These are phyloP conservation scores for Halcyon leucocephala DNA, from an alignment of 2,797 vertebrate species.

Conservation along the genomic window DNA sequence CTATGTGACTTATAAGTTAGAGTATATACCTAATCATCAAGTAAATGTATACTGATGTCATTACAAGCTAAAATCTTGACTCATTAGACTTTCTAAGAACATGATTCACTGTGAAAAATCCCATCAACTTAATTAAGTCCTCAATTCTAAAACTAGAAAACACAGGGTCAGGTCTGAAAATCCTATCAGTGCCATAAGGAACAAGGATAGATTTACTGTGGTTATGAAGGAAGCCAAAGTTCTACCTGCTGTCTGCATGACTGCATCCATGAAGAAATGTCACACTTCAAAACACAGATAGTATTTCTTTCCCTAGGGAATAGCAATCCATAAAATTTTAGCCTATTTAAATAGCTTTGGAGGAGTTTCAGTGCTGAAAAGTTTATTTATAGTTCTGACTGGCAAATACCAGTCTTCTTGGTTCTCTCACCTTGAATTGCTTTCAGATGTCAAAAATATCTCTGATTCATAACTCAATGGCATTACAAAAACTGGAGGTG, in stretches of 20 bases:
- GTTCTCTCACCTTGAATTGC: slow-evolving; percentile 53
- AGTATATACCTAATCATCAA: neutral
- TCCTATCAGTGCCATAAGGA: neutral
- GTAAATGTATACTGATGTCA: neutral
- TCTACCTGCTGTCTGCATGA: neutral
- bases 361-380: neutral
- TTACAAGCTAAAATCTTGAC: neutral
- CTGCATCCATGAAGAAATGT: neutral
- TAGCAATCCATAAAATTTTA: neutral
- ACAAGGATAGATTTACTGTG: neutral
- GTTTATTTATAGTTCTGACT: slow-evolving; percentile 56
- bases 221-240: neutral
- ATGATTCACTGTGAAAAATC: neutral
- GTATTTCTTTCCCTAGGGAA: slow-evolving; percentile 5
- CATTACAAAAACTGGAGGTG: slow-evolving; percentile 43
- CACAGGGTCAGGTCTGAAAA: neutral
- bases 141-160: neutral
- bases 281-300: neutral
- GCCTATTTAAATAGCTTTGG: slow-evolving; percentile 26
- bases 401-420: neutral
- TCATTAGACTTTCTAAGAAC: slow-evolving; percentile 35
- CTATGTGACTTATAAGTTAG: neutral
- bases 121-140: neutral
- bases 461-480: slow-evolving; percentile 49
- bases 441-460: slow-evolving; percentile 56